phyloP scores from a whole-genome alignment of 1,140 invertebrate genomes.

The Trypoxylus dichotomus region DNA sequence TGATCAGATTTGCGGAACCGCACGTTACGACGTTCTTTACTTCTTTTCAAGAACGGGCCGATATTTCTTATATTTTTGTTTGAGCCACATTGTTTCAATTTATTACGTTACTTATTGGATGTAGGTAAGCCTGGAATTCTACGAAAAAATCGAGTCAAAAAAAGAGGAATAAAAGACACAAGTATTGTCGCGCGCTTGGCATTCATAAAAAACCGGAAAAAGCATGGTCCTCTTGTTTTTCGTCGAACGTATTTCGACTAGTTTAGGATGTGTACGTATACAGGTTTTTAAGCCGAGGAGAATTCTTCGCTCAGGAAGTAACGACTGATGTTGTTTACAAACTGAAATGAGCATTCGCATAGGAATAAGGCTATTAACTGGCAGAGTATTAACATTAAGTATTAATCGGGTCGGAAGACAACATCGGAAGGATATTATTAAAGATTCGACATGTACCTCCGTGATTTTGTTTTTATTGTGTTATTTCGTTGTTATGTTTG shows the following conservation, averaged over 20 bases:
- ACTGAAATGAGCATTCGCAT: slow-evolving; percentile 25
- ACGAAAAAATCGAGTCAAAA: background rate
- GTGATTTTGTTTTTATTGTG: background rate
- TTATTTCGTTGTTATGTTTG: background rate
- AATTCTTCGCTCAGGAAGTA: background rate
- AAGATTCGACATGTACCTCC: background rate
- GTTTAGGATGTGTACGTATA: background rate
- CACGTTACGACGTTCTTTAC: too few relatives aligned
- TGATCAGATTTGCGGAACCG: too few relatives aligned
- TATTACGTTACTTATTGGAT: background rate
- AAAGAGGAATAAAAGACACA: background rate
- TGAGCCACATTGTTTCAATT: background rate
- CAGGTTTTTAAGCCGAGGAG: background rate
- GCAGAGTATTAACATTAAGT: slow-evolving; percentile 36
- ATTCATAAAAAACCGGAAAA: too few relatives aligned
- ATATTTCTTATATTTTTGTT: background rate
- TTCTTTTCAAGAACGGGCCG: too few relatives aligned
- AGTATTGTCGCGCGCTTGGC: too few relatives aligned
- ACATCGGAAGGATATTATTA: slow-evolving; percentile 34
- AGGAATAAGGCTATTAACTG: slow-evolving; percentile 36
- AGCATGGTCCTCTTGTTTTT: background rate
- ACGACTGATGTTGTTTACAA: slow-evolving; percentile 24
- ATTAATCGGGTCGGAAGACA: slow-evolving; percentile 36
- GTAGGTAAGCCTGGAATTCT: background rate
- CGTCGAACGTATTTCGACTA: background rate